Evolutionary conservation across 2,113 vertebrate genomes (phyloP), one percentile per base, ranked within the genome.

Genomic region (Lasiurus borealis): DNA sequence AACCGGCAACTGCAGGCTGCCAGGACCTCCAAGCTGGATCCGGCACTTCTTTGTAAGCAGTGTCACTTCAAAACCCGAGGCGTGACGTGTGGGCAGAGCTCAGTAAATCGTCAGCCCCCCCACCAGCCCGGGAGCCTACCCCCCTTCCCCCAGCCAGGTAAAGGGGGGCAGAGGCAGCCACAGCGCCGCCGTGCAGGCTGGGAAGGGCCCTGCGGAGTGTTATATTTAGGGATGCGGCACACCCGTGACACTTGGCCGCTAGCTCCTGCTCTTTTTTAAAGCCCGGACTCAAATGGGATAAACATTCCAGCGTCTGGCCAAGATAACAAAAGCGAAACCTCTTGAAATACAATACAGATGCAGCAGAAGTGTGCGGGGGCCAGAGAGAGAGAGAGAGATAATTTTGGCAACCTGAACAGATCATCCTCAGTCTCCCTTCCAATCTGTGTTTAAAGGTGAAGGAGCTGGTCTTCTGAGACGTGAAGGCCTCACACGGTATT

Each of bases 251-350:
- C 77, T 76, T 93, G 96, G 90, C 82, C 1, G 3, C 54, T n/a
- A 50, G 31, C 73, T 46, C 50, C 82, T n/a, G 66, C 82, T 92
- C 90, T 94, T 95, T 95, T 93, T 88, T 72, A 97, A 95, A 95
- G 89, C 83, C 50, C 27, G 64, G 89, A 89, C 89, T 97, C 93
- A 92, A 90, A 82, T 1, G 25, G 90, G 95, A 95, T 75, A 91
- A 88, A 93, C 88, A 95, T 93, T 96, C 73, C 90, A 93, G 54
- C 16, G 66, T 96, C 92, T 96, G 69, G 97, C 93, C 95, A 93
- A 92, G 90, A 88, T 10, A 93, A 83, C 94, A 93, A 95, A 94
- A 93, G 95, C 82, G 84, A 92, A 92, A 91, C 82, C 90, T 97
- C 84, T 85, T 96, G 95, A 97, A 96, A 95, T 71, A 92, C 21